A percentile compares a stretch with the other conserved stretches of the same genome.
These are phyloP conservation scores for Haliclona indistincta DNA, from an alignment of 37 sponge, comb jelly and placozoan genomes.

Conservation along the genomic window DNA sequence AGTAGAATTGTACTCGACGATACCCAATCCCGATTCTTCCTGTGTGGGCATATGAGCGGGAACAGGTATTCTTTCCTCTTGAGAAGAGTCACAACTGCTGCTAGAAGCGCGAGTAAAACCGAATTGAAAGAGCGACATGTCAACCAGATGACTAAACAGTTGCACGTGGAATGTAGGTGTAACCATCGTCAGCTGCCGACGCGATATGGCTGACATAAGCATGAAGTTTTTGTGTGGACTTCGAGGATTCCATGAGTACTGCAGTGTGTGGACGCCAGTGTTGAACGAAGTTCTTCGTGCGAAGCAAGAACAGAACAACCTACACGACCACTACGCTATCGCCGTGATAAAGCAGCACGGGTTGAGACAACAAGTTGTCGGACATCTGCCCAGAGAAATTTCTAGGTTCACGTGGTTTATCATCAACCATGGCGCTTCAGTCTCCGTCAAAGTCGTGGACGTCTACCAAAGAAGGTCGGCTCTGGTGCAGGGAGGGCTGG, in stretches of 20 bases:
- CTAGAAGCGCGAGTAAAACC: conserved; percentile 15
- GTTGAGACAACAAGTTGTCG: conserved; percentile 5
- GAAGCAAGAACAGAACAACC: conserved; percentile 27
- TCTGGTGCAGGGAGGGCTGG: conserved; percentile 35
- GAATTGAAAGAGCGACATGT: conserved; percentile 57
- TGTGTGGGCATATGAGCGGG: neutral
- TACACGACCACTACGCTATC: conserved; percentile 49
- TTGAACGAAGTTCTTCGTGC: conserved; percentile 17
- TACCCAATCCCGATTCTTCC: too few species aligned
- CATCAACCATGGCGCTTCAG: conserved; percentile 31
- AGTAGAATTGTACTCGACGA: neutral
- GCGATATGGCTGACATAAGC: neutral
- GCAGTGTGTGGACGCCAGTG: conserved; percentile 18
- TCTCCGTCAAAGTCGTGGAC: conserved; percentile 13
- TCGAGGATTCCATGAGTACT: conserved; percentile 52
- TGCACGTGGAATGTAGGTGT: neutral
- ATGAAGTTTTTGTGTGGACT: conserved; percentile 33
- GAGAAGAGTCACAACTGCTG: neutral
- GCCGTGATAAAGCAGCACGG: conserved; percentile 32
- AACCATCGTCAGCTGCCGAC: too few species aligned
- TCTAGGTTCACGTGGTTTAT: conserved; percentile 37
- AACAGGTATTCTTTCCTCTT: neutral
- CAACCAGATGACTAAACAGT: neutral
- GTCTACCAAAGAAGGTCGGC: conserved; percentile 23
- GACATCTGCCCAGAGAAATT: conserved; percentile 48